Conservation (phyloP, 1,140 invertebrate species). For the Pemphigus obesinymphae region DNA sequence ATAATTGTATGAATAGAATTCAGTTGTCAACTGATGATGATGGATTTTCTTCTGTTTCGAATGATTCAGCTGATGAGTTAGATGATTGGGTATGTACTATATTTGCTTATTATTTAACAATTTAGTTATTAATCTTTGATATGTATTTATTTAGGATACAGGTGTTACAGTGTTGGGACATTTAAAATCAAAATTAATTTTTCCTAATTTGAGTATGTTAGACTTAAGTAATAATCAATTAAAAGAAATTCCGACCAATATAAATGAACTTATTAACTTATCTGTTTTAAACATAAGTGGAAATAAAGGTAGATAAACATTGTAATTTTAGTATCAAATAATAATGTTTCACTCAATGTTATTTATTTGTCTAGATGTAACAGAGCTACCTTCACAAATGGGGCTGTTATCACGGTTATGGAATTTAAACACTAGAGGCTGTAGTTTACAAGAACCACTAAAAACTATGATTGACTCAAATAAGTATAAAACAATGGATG, state of each 20-base stretch:
- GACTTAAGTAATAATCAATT: slow-evolving; percentile 88
- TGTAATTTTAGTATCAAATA: background rate
- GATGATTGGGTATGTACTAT: slow-evolving; percentile 48
- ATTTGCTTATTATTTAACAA: slow-evolving; percentile 43
- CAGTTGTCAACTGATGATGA: slow-evolving; percentile 74
- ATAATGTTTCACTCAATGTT: background rate
- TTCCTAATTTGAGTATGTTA: slow-evolving; percentile 90
- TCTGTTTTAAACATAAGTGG: slow-evolving; percentile 92
- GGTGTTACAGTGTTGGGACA: background rate
- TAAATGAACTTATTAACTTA: slow-evolving; percentile 80
- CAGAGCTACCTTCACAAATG: slow-evolving; percentile 87
- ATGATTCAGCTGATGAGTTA: slow-evolving; percentile 45
- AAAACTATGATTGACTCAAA: slow-evolving; percentile 88
- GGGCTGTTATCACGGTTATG: slow-evolving; percentile 87
- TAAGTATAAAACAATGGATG: slow-evolving; percentile 93
- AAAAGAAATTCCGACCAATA: slow-evolving; percentile 71
- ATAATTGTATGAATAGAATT: slow-evolving; percentile 75
- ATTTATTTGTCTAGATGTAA: slow-evolving; percentile 60
- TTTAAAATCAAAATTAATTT: slow-evolving; percentile 68
- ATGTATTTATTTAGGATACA: slow-evolving; percentile 1
- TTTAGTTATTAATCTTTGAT: background rate
- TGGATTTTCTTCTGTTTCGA: slow-evolving; percentile 48
- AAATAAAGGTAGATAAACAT: slow-evolving; percentile 67
- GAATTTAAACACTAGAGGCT: slow-evolving; percentile 91
- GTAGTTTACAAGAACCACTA: slow-evolving; percentile 81